phyloP scores from a whole-genome alignment of 53 echinoderm and acorn worm species.

The Stichopus horrens region DNA sequence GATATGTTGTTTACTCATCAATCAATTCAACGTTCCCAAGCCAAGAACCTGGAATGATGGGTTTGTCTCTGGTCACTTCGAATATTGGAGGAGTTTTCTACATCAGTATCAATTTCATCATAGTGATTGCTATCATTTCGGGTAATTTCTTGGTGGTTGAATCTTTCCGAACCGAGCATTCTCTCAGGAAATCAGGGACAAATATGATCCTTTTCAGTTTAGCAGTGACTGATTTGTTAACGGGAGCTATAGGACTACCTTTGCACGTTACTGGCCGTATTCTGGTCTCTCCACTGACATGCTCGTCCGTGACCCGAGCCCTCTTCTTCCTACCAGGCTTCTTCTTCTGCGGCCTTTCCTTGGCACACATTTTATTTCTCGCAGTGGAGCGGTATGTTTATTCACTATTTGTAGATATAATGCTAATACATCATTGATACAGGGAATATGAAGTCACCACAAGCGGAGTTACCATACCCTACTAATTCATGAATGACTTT shows the following conservation, averaged over 20 bases:
- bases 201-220: conserved; percentile 68
- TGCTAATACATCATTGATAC: too few relatives aligned
- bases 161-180: conserved; percentile 9
- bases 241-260: conserved; percentile 60
- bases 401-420: neutral
- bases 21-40: neutral
- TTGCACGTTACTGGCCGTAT: conserved; percentile 60
- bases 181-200: conserved; percentile 15
- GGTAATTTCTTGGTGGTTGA: conserved; percentile 17
- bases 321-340: conserved; percentile 60
- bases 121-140: conserved; percentile 15
- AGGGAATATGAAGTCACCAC: too few relatives aligned
- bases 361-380: conserved; percentile 62
- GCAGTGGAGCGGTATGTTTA: conserved; percentile 60
- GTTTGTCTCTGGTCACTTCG: neutral
- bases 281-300: conserved; percentile 38
- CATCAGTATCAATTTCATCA: neutral
- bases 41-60: neutral
- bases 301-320: conserved; percentile 51
- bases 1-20: neutral
- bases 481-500: too few relatives aligned
- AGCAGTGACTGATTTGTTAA: conserved; percentile 65
- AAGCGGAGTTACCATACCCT: too few relatives aligned
- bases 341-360: conserved; percentile 63
- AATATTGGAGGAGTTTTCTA: neutral